These are phyloP conservation scores for Alloplasta piceator DNA, from an alignment of 2,888 invertebrate genomes.

Conservation along the genomic window DNA sequence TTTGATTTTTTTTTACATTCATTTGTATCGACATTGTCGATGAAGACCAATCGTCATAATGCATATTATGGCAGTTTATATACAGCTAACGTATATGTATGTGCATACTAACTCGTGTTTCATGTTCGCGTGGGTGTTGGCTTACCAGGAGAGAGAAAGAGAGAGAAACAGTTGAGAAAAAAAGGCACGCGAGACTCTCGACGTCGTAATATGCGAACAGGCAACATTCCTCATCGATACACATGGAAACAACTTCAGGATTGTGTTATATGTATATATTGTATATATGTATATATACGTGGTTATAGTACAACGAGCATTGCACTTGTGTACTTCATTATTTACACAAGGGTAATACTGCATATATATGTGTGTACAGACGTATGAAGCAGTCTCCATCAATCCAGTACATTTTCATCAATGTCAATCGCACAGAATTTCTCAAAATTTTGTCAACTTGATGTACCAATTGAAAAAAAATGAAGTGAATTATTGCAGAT, in stretches of 20 bases:
- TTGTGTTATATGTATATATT: slow-evolving; percentile 31
- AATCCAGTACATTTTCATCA: background rate
- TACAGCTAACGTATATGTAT: slow-evolving; percentile 6
- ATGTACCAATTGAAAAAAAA: no score
- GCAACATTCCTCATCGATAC: slow-evolving; percentile 60
- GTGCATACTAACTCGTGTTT: slow-evolving; percentile 9
- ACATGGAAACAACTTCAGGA: slow-evolving; percentile 31
- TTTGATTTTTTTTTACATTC: slow-evolving; percentile 16
- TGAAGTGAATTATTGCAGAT: no score
- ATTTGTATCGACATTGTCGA: slow-evolving; percentile 42
- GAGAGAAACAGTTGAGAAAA: slow-evolving; percentile 13
- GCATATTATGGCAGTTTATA: slow-evolving; percentile 20
- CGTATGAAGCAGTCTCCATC: no score
- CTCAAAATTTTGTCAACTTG: background rate
- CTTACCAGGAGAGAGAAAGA: slow-evolving; percentile 17
- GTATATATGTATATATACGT: slow-evolving; percentile 12
- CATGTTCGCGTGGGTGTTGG: slow-evolving; percentile 50
- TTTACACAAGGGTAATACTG: slow-evolving; percentile 51
- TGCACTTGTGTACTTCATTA: slow-evolving; percentile 62
- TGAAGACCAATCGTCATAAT: slow-evolving; percentile 39
- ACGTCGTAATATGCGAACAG: slow-evolving; percentile 56
- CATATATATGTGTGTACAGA: background rate
- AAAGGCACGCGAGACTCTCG: slow-evolving; percentile 49
- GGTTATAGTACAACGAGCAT: slow-evolving; percentile 28
- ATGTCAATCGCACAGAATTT: background rate